Evolutionary conservation across 2,113 vertebrate species (phyloP).

Genomic region (Ceyx margarethae): DNA sequence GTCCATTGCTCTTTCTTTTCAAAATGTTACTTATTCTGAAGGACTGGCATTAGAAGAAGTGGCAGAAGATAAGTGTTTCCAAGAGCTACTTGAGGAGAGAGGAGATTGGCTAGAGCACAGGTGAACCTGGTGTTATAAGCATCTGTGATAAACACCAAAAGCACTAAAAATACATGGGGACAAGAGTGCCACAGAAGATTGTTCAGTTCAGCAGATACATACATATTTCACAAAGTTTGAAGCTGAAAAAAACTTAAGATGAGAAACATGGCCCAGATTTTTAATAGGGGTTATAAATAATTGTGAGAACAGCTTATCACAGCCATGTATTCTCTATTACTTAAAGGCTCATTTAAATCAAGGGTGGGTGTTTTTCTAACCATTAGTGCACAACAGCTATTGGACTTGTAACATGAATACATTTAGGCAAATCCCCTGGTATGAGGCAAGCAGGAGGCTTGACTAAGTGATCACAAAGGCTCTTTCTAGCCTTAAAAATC

Average conservation of each 20-base stretch:
- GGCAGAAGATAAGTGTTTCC: neutral
- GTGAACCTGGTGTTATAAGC: neutral
- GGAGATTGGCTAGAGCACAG: neutral
- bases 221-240: neutral
- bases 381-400: neutral
- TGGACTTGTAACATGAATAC: neutral
- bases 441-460: neutral
- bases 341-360: neutral
- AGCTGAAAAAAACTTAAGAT: neutral
- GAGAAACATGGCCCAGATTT: neutral
- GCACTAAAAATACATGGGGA: neutral
- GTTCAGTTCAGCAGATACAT: neutral
- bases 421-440: neutral
- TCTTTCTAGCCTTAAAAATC: constrained; percentile 19
- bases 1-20: neutral
- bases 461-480: neutral
- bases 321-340: neutral
- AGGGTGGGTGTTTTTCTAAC: neutral
- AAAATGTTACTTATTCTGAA: neutral
- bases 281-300: neutral
- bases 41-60: neutral
- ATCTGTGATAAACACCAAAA: neutral
- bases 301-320: neutral
- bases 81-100: neutral
- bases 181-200: neutral